Conservation (phyloP, 2,888 invertebrate species). For the Perizoma flavofasciatum region DNA sequence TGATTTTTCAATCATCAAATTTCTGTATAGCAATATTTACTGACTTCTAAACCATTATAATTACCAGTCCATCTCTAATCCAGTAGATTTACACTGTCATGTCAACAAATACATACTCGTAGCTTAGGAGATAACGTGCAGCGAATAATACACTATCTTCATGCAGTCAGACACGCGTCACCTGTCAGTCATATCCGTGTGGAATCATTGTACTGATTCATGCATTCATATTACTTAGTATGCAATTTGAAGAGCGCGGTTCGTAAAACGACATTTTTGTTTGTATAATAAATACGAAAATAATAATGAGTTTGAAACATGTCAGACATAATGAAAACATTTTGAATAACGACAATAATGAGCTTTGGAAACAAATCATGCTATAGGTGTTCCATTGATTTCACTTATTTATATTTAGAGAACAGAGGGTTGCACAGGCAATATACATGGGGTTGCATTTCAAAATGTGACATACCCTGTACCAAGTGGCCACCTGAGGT, state of each 20-base stretch:
- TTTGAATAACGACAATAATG: neutral
- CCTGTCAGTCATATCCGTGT: slow-evolving; percentile 4
- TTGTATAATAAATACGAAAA: too few species aligned
- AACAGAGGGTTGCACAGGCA: slow-evolving; percentile 42
- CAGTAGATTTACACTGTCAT: slow-evolving; percentile 10
- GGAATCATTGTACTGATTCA: slow-evolving; percentile 27
- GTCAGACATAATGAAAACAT: neutral
- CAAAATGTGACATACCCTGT: slow-evolving; percentile 88
- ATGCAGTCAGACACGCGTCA: slow-evolving; percentile 15
- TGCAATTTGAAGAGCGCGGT: too few species aligned
- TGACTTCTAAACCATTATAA: slow-evolving; percentile 9
- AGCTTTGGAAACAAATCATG: slow-evolving; percentile 22
- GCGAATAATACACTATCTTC: slow-evolving; percentile 19
- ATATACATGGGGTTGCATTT: slow-evolving; percentile 46
- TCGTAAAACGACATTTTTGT: neutral
- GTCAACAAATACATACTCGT: slow-evolving; percentile 9
- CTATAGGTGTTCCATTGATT: slow-evolving; percentile 18
- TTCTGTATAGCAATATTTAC: too few species aligned
- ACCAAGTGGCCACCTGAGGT: slow-evolving; percentile 94
- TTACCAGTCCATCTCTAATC: neutral
- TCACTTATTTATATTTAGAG: slow-evolving; percentile 10
- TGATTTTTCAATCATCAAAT: too few species aligned
- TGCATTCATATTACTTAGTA: slow-evolving; percentile 1
- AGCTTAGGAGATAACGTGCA: slow-evolving; percentile 24
- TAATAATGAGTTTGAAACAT: neutral